These are phyloP conservation scores for Lepisosteus osseus DNA, from an alignment of 2,113 vertebrate genomes.

Conservation along the genomic window DNA sequence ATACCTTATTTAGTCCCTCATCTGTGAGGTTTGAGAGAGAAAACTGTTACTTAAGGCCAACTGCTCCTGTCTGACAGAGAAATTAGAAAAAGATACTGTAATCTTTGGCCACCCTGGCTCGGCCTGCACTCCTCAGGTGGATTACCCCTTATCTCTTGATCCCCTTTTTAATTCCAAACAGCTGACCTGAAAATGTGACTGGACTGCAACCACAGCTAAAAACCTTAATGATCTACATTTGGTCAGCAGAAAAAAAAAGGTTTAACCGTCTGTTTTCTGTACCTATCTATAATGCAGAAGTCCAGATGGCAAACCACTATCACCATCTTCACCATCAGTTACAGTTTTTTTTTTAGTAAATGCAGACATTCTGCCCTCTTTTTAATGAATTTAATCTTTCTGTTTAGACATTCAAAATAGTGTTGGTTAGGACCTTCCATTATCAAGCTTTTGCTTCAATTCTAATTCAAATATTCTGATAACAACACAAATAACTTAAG, in stretches of 20 bases:
- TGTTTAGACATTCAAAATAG: too few species aligned
- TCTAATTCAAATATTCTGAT: too few species aligned
- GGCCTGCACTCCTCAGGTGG: constrained; percentile 59
- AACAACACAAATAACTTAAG: too few species aligned
- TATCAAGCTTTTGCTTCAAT: too few species aligned
- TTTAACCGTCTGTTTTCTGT: constrained; percentile 23
- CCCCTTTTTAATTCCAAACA: constrained; percentile 69
- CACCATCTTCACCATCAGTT: constrained; percentile 10
- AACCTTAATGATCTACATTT: constrained; percentile 45
- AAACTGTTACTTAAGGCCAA: constrained; percentile 52
- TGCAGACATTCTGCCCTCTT: not conserved
- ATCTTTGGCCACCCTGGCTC: constrained; percentile 45
- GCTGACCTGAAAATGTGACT: constrained; percentile 49
- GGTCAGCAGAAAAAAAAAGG: constrained; percentile 33
- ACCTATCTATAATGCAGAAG: constrained; percentile 39
- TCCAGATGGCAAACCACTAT: constrained; percentile 31
- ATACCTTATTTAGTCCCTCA: constrained; percentile 66
- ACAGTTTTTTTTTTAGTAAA: not conserved
- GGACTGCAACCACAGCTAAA: constrained; percentile 41
- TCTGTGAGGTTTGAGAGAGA: constrained; percentile 56
- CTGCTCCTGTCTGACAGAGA: constrained; percentile 54
- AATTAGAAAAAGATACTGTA: constrained; percentile 47
- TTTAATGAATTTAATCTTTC: too few species aligned
- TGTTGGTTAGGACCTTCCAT: too few species aligned
- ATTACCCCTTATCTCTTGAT: constrained; percentile 70